A percentile compares a stretch with the other conserved stretches of the same genome.
Conservation (phyloP, 2,113 vertebrate genomes). For the Ciconia boyciana region DNA sequence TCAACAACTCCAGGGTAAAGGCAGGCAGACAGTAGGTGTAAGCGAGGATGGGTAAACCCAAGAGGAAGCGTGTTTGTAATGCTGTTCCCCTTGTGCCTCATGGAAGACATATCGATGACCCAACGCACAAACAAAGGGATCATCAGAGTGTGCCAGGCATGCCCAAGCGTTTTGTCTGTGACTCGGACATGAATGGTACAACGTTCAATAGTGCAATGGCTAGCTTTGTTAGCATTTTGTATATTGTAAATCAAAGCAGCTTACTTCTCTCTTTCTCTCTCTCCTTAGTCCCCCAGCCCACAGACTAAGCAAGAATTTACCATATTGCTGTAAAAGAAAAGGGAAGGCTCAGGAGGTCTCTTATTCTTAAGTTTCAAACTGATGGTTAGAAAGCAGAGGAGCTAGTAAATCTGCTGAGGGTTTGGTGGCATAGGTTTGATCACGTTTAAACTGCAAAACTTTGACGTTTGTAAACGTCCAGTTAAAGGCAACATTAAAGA, state of each 20-base stretch:
- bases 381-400: background rate
- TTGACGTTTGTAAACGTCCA: background rate
- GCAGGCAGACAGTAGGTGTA: background rate
- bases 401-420: background rate
- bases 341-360: background rate
- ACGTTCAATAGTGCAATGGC: background rate
- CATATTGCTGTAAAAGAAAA: background rate
- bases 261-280: background rate
- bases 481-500: slow-evolving; percentile 41
- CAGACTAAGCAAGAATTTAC: background rate
- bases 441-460: background rate
- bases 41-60: background rate
- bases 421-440: background rate
- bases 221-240: background rate
- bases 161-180: background rate
- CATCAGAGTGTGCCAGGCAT: background rate
- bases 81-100: background rate
- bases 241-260: background rate
- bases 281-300: background rate
- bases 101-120: background rate
- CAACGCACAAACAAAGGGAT: background rate
- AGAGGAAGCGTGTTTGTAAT: background rate
- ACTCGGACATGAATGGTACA: background rate
- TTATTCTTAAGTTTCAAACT: background rate
- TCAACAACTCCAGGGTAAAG: background rate